Evolutionary conservation across 1,140 invertebrate genomes (phyloP).

Genomic region (Neodiprion virginianus): DNA sequence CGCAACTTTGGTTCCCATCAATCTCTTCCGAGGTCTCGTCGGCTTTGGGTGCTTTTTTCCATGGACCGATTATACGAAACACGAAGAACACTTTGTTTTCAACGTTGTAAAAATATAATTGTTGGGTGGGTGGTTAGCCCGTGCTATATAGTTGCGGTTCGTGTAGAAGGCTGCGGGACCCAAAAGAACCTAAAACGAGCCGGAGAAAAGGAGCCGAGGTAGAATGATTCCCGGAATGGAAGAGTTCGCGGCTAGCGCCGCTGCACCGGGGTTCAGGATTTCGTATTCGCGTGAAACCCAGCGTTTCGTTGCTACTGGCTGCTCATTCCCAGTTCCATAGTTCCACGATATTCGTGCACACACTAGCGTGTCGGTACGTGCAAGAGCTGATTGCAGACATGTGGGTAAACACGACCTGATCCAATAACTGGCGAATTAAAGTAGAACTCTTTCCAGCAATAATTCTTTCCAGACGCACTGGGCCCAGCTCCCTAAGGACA

Average conservation of each 20-base stretch:
- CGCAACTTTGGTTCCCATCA: constrained; percentile 46
- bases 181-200: background rate
- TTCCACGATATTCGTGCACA: background rate
- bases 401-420: background rate
- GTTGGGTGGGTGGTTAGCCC: constrained; percentile 4
- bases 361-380: background rate
- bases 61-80: constrained; percentile 4
- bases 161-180: background rate
- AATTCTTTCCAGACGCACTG: constrained; percentile 8
- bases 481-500: constrained; percentile 27
- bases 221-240: constrained; percentile 5
- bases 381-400: constrained; percentile 5
- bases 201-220: background rate
- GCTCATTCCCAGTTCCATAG: too few relatives aligned
- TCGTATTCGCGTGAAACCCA: background rate
- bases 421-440: background rate
- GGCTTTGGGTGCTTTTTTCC: background rate
- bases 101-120: constrained; percentile 8
- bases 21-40: constrained; percentile 32
- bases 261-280: background rate
- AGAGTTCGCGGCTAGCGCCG: background rate
- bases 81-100: constrained; percentile 5
- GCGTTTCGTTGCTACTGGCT: background rate
- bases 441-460: background rate
- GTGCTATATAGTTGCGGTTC: constrained; percentile 1